Evolutionary conservation across 2,113 vertebrate genomes (phyloP), one percentile per base, ranked within the genome.

Genomic region (Acinonyx jubatus): DNA sequence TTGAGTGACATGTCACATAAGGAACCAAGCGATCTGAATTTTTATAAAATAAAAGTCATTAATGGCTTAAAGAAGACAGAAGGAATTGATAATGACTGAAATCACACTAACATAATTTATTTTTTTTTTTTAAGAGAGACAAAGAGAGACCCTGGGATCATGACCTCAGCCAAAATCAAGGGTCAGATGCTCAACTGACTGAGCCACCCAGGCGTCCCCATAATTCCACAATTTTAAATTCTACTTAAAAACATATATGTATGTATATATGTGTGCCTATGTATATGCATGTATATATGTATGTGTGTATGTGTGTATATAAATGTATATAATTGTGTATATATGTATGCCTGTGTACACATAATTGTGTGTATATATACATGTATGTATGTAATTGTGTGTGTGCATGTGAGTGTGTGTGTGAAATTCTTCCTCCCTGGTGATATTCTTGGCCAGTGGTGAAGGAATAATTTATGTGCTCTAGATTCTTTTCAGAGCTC

Each of bases 171-270:
- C 57, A 61, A 61, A 23, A 61, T 23, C 57, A 61, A 61, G 57
- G 23, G 57, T 61, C 21, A 61, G 2, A 61, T 61, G 57, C 57
- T 61, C 57, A 61, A 61, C 57, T 61, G 57, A 61, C 19, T 23
- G 57, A 61, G 57, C 7, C 19, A 61, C 21, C 21, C 57, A 61
- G 21, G 21, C 19, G 3, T 23, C 57, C 21, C 19, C 12, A 76
- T 76, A 83, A 88, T 55, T 63, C 52, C 8, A 87, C 45, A 61
- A 52, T 45, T 78, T 90, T 94, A 48, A 61, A 45, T 33, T 87
- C n/a, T 63, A 48, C 4, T 78, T 95, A 7, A 93, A 31, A 71
- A 48, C 9, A 4, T 23, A 61, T 41, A 27, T 57, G 0, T 84
- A 6, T 27, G 16, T 18, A 21, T 65, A 68, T 14, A 27, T 23